Evolutionary conservation across 2,888 invertebrate species (phyloP).

Genomic region (Selenia dentaria): DNA sequence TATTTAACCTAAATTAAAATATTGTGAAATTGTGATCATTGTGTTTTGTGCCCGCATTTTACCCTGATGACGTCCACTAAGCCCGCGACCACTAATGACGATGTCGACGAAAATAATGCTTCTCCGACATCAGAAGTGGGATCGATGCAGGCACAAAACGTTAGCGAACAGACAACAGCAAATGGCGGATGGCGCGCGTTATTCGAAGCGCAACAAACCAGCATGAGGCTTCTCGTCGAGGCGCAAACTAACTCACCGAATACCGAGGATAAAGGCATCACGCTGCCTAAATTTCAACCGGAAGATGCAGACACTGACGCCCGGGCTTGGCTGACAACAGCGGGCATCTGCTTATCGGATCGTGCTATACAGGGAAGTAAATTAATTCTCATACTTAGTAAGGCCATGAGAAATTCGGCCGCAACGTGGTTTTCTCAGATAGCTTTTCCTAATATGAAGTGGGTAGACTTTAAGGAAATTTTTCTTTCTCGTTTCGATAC

Average conservation of each 20-base stretch:
- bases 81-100: too few species aligned
- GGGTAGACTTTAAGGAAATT: slow-evolving; percentile 9
- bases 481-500: slow-evolving; percentile 10
- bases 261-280: neutral
- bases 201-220: neutral
- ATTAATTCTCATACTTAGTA: slow-evolving; percentile 20
- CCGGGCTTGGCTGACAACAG: slow-evolving; percentile 23
- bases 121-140: too few species aligned
- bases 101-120: too few species aligned
- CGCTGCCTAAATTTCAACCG: slow-evolving; percentile 20
- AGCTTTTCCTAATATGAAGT: slow-evolving; percentile 10
- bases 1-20: too few species aligned
- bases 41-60: too few species aligned
- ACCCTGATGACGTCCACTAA: too few species aligned
- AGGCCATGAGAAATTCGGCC: slow-evolving; percentile 16
- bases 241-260: slow-evolving; percentile 26
- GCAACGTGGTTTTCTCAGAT: slow-evolving; percentile 23
- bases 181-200: neutral
- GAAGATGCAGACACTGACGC: slow-evolving; percentile 18
- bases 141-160: too few species aligned
- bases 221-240: slow-evolving; percentile 1
- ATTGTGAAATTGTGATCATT: too few species aligned
- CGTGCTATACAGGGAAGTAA: slow-evolving; percentile 8
- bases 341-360: slow-evolving; percentile 24
- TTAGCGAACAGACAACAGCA: neutral